A percentile compares a stretch with the other conserved stretches of the same genome.
Conservation (phyloP, 2,888 invertebrate species). For the Cheilosia impressa region DNA sequence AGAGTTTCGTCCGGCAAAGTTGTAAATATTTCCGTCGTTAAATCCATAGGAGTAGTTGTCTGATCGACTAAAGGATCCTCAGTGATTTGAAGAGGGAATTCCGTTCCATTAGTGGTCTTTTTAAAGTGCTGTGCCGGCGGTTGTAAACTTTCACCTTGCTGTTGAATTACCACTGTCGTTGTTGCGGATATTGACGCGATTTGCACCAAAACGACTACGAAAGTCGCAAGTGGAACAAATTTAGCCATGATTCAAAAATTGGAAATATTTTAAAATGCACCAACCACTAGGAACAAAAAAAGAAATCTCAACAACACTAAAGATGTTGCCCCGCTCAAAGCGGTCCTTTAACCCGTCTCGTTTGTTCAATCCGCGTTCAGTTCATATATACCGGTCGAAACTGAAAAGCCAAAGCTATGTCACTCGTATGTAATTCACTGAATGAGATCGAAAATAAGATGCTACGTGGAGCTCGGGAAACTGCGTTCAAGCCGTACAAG, state of each 20-base stretch:
- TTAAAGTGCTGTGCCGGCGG: conserved; percentile 59
- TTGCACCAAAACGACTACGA: conserved; percentile 33
- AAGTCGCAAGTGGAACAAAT: conserved; percentile 7
- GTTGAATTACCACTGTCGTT: conserved; percentile 54
- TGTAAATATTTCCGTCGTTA: conserved; percentile 31
- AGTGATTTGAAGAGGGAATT: conserved; percentile 49
- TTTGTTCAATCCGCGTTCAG: conserved; percentile 30
- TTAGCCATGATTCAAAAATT: conserved; percentile 34
- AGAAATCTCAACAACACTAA: conserved; percentile 31
- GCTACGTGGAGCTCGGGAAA: conserved; percentile 53
- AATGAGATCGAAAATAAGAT: conserved; percentile 6
- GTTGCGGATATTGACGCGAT: conserved; percentile 21
- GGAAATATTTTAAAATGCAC: background rate
- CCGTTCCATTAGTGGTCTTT: conserved; percentile 59
- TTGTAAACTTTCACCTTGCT: conserved; percentile 30
- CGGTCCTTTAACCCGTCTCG: conserved; percentile 41
- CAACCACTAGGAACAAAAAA: background rate
- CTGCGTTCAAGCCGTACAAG: conserved; percentile 70
- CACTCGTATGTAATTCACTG: conserved; percentile 1
- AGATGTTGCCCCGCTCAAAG: conserved; percentile 60
- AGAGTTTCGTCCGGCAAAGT: conserved; percentile 23
- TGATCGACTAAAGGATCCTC: conserved; percentile 38
- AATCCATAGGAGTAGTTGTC: conserved; percentile 15
- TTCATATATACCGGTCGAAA: background rate
- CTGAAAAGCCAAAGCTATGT: background rate